These are phyloP conservation scores for Arctia plantaginis DNA, from an alignment of 2,888 invertebrate genomes.

Conservation along the genomic window DNA sequence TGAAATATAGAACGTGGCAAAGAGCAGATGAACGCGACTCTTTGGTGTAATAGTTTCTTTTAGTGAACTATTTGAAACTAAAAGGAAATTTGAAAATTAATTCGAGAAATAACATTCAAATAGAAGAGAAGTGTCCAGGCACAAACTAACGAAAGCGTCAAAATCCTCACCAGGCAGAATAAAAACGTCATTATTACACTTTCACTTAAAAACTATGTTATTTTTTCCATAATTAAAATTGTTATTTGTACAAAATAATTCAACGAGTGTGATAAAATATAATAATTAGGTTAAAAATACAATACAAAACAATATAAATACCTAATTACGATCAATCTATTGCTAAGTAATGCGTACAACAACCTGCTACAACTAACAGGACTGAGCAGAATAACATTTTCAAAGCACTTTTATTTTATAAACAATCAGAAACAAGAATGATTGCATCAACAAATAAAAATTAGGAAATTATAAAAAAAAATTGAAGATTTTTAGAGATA, in stretches of 20 bases:
- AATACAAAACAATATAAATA: slow-evolving; percentile 81
- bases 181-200: slow-evolving; percentile 52
- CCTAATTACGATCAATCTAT: slow-evolving; percentile 64
- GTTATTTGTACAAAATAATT: slow-evolving; percentile 86
- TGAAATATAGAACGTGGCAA: slow-evolving; percentile 72
- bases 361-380: slow-evolving; percentile 62
- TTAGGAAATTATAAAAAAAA: slow-evolving; percentile 34
- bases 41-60: slow-evolving; percentile 78
- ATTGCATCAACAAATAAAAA: slow-evolving; percentile 77
- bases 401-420: slow-evolving; percentile 57
- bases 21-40: slow-evolving; percentile 80
- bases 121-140: slow-evolving; percentile 42
- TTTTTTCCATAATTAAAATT: slow-evolving; percentile 76
- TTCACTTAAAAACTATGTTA: slow-evolving; percentile 76
- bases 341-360: slow-evolving; percentile 67
- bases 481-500: slow-evolving; percentile 22
- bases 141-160: slow-evolving; percentile 50
- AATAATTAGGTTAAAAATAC: slow-evolving; percentile 78
- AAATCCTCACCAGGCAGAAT: slow-evolving; percentile 42
- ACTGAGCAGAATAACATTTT: slow-evolving; percentile 63
- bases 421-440: slow-evolving; percentile 63
- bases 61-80: slow-evolving; percentile 56
- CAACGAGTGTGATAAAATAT: slow-evolving; percentile 84
- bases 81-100: slow-evolving; percentile 51
- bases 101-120: slow-evolving; percentile 42